These are phyloP conservation scores for Xestia ashworthii DNA, from an alignment of 2,888 invertebrate genomes.

Conservation along the genomic window DNA sequence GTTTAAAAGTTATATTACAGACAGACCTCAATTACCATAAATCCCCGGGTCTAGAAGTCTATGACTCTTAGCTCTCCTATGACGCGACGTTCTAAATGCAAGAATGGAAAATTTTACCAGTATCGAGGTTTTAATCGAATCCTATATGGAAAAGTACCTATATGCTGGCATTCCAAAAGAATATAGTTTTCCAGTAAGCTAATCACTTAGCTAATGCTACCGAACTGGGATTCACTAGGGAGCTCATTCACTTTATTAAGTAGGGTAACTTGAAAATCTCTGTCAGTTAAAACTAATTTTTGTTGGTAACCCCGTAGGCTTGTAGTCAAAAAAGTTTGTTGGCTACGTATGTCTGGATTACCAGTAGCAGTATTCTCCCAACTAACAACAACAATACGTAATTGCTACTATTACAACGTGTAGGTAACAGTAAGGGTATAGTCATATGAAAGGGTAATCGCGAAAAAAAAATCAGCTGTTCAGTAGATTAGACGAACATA, in stretches of 20 bases:
- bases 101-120: neutral
- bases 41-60: neutral
- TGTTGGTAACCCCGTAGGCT: neutral
- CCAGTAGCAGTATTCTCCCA: neutral
- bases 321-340: neutral
- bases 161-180: neutral
- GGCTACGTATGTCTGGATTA: neutral
- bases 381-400: neutral
- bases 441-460: no score
- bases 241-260: neutral
- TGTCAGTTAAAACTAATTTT: neutral
- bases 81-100: no score
- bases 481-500: no score
- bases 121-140: neutral
- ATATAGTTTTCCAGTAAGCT: neutral
- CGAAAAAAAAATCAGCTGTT: no score
- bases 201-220: conserved; percentile 3
- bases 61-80: neutral
- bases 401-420: no score
- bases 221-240: neutral
- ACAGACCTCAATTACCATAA: neutral
- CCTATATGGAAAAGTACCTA: neutral
- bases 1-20: neutral
- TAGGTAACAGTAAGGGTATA: no score
- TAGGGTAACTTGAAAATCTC: neutral